These are phyloP conservation scores for Willisornis vidua DNA, from an alignment of 2,113 vertebrate genomes.

Conservation along the genomic window DNA sequence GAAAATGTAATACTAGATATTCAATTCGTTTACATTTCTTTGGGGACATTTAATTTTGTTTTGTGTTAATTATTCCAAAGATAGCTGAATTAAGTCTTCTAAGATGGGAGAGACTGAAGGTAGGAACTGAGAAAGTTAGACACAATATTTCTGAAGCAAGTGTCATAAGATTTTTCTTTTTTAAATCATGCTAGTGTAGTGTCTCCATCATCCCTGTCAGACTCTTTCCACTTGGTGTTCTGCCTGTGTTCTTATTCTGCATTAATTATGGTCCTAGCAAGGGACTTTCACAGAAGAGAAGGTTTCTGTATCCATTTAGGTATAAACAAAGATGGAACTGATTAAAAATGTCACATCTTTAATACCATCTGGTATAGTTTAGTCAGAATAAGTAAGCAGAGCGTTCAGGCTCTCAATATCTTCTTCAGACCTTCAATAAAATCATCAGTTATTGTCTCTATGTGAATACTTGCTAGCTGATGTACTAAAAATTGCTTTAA, in stretches of 20 bases:
- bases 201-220: background rate
- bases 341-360: background rate
- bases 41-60: background rate
- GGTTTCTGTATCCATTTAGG: background rate
- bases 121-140: background rate
- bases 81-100: background rate
- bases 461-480: background rate
- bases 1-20: background rate
- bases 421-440: background rate
- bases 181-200: background rate
- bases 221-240: background rate
- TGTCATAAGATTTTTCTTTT: background rate
- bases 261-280: background rate
- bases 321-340: background rate
- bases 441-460: background rate
- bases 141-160: background rate
- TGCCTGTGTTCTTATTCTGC: background rate
- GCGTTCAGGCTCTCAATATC: background rate
- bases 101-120: background rate
- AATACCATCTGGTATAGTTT: background rate
- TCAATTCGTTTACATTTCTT: background rate
- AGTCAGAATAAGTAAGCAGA: background rate
- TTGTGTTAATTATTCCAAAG: background rate
- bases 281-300: background rate
- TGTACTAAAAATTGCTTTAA: background rate